phyloP scores from a whole-genome alignment of 2,113 vertebrate species.

The Glaucidium brasilianum region DNA sequence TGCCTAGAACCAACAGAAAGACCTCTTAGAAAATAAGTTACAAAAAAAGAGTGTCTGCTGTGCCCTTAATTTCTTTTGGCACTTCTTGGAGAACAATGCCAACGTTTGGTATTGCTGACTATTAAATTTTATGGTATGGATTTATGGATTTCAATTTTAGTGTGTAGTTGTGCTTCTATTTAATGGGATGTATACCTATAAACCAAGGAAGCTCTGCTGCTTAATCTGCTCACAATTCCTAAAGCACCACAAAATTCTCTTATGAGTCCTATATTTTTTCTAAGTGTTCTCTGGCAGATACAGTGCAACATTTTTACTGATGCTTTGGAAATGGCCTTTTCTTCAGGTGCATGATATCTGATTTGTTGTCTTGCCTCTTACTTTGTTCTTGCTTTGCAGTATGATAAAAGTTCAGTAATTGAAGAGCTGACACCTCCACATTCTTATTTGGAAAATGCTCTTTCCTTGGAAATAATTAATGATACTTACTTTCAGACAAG shows the following conservation, averaged over 20 bases:
- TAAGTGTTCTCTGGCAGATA: not conserved
- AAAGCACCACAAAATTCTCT: not conserved
- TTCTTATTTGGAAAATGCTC: not conserved
- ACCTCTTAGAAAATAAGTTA: not conserved
- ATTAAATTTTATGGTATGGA: slow-evolving; percentile 25
- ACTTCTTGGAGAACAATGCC: not conserved
- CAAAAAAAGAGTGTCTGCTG: not conserved
- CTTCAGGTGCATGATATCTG: not conserved
- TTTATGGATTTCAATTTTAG: slow-evolving; percentile 40
- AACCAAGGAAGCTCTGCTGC: not conserved
- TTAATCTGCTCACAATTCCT: not conserved
- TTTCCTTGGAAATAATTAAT: not conserved
- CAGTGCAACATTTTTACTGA: not conserved
- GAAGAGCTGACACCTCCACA: not conserved
- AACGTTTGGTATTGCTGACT: not conserved
- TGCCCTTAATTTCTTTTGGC: slow-evolving; percentile 1
- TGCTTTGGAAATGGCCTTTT: not conserved
- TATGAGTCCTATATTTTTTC: slow-evolving; percentile 2
- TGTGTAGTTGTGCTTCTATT: slow-evolving; percentile 12
- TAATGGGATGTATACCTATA: slow-evolving; percentile 26
- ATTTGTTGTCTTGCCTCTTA: not conserved
- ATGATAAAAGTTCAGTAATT: not conserved
- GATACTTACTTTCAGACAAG: not conserved
- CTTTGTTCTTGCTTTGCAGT: not conserved
- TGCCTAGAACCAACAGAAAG: not conserved